Evolutionary conservation across 1,140 invertebrate species (phyloP), one percentile per base, ranked within the genome.

Genomic region (Lethrus apterus): DNA sequence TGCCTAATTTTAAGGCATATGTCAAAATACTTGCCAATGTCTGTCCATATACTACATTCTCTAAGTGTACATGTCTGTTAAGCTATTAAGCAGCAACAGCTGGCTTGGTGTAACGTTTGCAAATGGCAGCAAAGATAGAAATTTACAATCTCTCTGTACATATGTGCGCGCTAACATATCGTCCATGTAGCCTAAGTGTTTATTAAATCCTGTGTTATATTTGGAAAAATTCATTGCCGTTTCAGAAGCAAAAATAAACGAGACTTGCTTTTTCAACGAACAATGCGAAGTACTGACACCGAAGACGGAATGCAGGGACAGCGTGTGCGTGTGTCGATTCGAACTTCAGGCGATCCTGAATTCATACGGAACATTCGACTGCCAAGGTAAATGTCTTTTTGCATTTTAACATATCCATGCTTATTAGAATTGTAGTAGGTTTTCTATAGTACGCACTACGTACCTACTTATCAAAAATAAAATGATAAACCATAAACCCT

Each of bases 221-320:
- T 44, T 18, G 20, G 38, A n/a, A 26, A 7, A 26, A 7, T 26
- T 26, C 7, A 26, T n/a, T n/a, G 5, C 24, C 51, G 52, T 81
- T 79, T n/a, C 74, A 89, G 86, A 74, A 62, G 80, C 77, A 29
- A 74, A 75, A 45, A 77, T 89, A 52, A 89, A 89, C 71, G 83
- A 86, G 56, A 76, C 79, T 19, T 89, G 86, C 57, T 78, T 76
- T 57, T 89, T 89, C 70, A 81, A 79, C 66, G 83, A 86, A 58
- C 85, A 89, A 70, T 89, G 86, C 67, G 84, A 88, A 58, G 69
- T 68, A 26, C 66, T 68, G 44, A 76, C 79, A 31, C 70, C 69
- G 34, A 77, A 83, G 66, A 87, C 84, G 4, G 82, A 85, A 64
- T 89, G 86, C 67, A 72, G 80, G 13, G 84, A 88, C 57, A 78